phyloP scores from a whole-genome alignment of 2,888 invertebrate species.

The Eledone cirrhosa region DNA sequence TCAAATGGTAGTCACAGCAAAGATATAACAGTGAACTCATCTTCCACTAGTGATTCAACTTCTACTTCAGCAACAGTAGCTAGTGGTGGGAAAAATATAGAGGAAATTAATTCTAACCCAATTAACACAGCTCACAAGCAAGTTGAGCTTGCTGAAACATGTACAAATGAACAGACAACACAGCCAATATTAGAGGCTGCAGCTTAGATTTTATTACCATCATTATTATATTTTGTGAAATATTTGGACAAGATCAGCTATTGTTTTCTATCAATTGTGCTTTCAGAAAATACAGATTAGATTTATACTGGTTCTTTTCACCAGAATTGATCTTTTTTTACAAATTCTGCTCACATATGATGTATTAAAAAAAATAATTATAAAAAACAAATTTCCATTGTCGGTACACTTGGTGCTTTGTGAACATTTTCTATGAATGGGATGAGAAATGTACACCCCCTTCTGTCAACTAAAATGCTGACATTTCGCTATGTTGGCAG shows the following conservation, averaged over 20 bases:
- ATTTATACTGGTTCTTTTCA: conserved; percentile 6
- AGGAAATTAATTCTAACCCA: background rate
- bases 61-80: too few species aligned
- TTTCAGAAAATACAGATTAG: conserved; percentile 17
- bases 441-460: background rate
- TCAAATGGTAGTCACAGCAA: too few species aligned
- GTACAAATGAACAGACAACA: conserved; percentile 25
- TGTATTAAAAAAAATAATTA: too few species aligned
- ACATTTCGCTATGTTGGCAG: background rate
- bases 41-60: too few species aligned
- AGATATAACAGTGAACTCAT: too few species aligned
- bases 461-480: background rate
- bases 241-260: conserved; percentile 19
- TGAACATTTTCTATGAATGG: conserved; percentile 9
- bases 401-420: conserved; percentile 21
- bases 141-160: conserved; percentile 19
- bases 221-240: conserved; percentile 19
- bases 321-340: conserved; percentile 1
- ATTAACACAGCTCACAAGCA: background rate
- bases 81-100: too few species aligned
- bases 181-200: conserved; percentile 28
- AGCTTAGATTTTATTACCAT: conserved; percentile 17
- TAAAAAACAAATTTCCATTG: conserved; percentile 15
- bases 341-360: conserved; percentile 9
- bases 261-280: conserved; percentile 17